Evolutionary conservation across 2,888 invertebrate species (phyloP).

Genomic region (Pyrrhia umbra): DNA sequence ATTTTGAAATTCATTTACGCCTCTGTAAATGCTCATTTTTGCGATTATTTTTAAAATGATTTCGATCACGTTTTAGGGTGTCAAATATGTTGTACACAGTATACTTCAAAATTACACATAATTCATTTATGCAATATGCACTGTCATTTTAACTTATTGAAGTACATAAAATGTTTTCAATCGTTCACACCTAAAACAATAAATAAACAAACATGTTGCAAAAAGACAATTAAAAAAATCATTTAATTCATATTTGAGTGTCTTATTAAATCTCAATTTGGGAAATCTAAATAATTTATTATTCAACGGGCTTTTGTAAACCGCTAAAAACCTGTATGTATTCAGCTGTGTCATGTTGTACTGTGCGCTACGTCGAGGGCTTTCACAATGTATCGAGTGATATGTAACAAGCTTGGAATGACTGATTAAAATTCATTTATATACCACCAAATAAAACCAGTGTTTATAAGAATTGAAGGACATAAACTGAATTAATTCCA

Average conservation of each 20-base stretch:
- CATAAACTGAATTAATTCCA: neutral
- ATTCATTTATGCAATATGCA: slow-evolving; percentile 1
- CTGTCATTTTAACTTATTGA: neutral
- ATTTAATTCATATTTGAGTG: neutral
- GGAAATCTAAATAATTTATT: neutral
- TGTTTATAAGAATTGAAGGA: neutral
- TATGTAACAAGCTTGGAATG: slow-evolving; percentile 43
- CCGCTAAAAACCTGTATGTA: slow-evolving; percentile 67
- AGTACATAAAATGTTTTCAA: neutral
- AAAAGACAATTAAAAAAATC: no score
- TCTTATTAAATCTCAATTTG: neutral
- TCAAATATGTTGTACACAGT: slow-evolving; percentile 1
- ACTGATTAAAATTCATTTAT: no score
- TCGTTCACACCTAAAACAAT: neutral
- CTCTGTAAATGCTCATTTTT: slow-evolving; percentile 32
- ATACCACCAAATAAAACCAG: no score
- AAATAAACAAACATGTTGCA: neutral
- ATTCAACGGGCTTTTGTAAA: slow-evolving; percentile 72
- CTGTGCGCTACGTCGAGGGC: slow-evolving; percentile 56
- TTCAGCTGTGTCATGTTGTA: slow-evolving; percentile 67
- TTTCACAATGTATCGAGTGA: slow-evolving; percentile 30
- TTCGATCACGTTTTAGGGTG: neutral
- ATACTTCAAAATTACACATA: slow-evolving; percentile 7
- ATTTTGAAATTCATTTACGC: slow-evolving; percentile 43
- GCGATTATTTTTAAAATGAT: slow-evolving; percentile 11